Evolutionary conservation across 2,113 vertebrate species (phyloP).

Genomic region (Ploceus nigricollis): DNA sequence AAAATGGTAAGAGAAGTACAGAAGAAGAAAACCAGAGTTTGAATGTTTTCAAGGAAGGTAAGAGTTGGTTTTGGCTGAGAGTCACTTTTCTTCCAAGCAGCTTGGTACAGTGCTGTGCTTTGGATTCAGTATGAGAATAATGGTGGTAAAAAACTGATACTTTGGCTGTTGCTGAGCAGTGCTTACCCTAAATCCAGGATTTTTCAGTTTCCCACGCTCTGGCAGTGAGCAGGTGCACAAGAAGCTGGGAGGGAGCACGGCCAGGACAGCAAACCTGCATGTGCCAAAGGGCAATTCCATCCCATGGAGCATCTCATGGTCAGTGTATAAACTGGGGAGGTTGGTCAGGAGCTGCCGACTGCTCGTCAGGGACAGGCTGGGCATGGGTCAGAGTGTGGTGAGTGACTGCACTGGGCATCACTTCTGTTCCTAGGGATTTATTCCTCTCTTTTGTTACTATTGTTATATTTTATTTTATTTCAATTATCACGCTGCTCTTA

Average conservation of each 20-base stretch:
- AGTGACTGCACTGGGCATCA: neutral
- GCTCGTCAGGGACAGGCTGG: rapidly evolving
- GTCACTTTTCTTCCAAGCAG: neutral
- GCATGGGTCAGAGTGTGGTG: neutral
- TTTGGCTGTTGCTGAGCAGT: neutral
- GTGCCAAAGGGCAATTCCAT: neutral
- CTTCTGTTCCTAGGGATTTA: neutral
- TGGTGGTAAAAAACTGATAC: neutral
- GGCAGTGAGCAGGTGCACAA: neutral
- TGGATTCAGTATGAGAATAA: neutral
- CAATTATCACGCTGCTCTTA: neutral
- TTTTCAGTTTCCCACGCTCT: neutral
- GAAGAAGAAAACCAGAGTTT: neutral
- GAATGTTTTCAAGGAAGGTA: neutral
- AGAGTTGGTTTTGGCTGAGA: neutral
- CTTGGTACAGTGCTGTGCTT: neutral
- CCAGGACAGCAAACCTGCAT: rapidly evolving
- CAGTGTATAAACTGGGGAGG: neutral
- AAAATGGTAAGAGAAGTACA: neutral
- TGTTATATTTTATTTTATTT: neutral
- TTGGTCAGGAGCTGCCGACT: neutral
- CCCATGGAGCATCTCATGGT: neutral
- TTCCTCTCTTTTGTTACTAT: neutral
- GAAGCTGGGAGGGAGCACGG: neutral
- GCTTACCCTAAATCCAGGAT: neutral